These are phyloP conservation scores for Megathymus violae DNA, from an alignment of 1,140 invertebrate genomes.

Conservation along the genomic window DNA sequence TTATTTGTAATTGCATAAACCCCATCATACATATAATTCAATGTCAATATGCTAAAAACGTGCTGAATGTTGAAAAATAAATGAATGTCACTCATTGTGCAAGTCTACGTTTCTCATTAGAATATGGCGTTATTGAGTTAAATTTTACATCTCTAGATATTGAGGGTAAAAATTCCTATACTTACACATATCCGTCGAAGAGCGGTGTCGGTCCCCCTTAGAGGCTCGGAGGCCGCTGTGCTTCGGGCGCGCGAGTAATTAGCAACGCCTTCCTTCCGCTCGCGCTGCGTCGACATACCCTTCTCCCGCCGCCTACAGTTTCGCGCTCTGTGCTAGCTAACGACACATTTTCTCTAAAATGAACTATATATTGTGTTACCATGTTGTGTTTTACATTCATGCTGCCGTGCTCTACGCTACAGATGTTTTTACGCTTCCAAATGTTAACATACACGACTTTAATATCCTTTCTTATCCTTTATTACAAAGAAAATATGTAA, in stretches of 20 bases:
- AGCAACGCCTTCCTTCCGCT: slow-evolving; percentile 74
- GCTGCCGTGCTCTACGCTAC: background rate
- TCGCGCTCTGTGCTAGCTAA: slow-evolving; percentile 35
- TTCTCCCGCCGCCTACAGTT: slow-evolving; percentile 39
- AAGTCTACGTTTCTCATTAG: background rate
- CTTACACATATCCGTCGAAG: slow-evolving; percentile 31
- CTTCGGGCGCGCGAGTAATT: slow-evolving; percentile 70
- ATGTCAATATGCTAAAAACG: too few species aligned
- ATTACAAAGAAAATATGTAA: slow-evolving; percentile 9
- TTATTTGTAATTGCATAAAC: too few species aligned
- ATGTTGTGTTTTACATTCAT: slow-evolving; percentile 29
- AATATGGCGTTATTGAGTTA: slow-evolving; percentile 1
- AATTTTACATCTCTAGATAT: slow-evolving; percentile 10
- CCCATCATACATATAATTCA: too few species aligned
- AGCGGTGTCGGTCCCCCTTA: slow-evolving; percentile 36
- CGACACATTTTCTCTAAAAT: slow-evolving; percentile 32
- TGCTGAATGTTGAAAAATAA: too few species aligned
- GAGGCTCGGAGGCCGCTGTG: slow-evolving; percentile 38
- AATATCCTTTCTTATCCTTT: background rate
- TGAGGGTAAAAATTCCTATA: slow-evolving; percentile 19
- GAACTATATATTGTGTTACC: slow-evolving; percentile 32
- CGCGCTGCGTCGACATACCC: slow-evolving; percentile 43
- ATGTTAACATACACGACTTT: background rate
- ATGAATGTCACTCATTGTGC: too few species aligned
- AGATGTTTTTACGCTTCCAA: background rate